Percentiles rank a stretch among this genome's conserved stretches.
phyloP scores from a whole-genome alignment of 1,140 invertebrate species.

The Choristoneura fumiferana region DNA sequence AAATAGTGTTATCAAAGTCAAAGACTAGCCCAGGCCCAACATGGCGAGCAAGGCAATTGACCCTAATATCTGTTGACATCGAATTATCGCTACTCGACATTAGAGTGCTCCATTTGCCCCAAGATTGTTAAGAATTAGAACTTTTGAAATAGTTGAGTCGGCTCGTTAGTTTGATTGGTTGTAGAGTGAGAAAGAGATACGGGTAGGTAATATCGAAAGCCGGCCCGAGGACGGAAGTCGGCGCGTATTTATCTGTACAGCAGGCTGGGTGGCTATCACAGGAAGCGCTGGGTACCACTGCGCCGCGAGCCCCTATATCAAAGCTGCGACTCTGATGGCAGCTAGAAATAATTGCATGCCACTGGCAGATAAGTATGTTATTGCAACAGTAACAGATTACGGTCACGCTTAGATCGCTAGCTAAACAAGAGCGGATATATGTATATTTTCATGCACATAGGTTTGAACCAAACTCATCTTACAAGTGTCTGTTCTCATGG shows the following conservation, averaged over 20 bases:
- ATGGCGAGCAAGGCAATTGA: conserved; percentile 50
- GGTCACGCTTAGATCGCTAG: neutral
- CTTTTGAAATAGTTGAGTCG: conserved; percentile 26
- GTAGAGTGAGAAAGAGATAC: neutral
- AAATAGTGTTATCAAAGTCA: conserved; percentile 57
- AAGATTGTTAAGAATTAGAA: conserved; percentile 2
- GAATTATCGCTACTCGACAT: conserved; percentile 46
- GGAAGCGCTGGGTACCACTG: conserved; percentile 1
- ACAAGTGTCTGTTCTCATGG: no score
- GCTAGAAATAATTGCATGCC: conserved; percentile 13
- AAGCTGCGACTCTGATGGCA: neutral
- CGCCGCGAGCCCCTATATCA: neutral
- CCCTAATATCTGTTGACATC: conserved; percentile 57
- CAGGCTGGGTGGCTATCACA: conserved; percentile 7
- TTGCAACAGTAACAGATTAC: conserved; percentile 1
- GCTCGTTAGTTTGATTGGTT: neutral
- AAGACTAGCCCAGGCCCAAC: conserved; percentile 40
- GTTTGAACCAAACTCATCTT: no score
- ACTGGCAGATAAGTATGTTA: neutral
- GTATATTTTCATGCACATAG: no score
- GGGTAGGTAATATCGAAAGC: neutral
- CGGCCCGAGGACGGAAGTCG: neutral
- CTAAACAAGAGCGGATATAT: neutral
- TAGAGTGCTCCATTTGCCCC: conserved; percentile 11
- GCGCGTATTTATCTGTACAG: neutral